These are phyloP conservation scores for Acomys russatus DNA, from an alignment of 2,797 vertebrate genomes.

Conservation along the genomic window DNA sequence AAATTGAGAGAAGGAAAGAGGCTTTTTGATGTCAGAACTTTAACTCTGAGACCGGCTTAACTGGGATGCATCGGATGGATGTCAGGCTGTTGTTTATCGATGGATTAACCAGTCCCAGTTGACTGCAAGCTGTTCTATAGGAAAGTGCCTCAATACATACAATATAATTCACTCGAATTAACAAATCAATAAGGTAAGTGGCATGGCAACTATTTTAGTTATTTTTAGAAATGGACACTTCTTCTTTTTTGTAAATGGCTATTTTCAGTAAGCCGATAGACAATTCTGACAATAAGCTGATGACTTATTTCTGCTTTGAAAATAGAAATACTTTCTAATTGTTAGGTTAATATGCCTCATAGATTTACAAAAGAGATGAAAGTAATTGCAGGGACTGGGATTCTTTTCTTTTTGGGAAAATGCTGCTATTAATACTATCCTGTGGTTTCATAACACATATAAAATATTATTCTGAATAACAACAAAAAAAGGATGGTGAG, in stretches of 20 bases:
- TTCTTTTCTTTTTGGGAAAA: not conserved
- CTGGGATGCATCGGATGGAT: not conserved
- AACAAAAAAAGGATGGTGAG: not conserved
- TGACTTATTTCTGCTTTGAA: not conserved
- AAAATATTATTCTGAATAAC: not conserved
- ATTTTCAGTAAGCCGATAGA: conserved; percentile 1
- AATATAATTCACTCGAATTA: conserved; percentile 52
- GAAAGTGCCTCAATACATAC: conserved; percentile 13
- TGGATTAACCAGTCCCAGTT: not conserved
- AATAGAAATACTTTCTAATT: conserved; percentile 19
- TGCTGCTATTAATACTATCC: not conserved
- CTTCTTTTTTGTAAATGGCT: not conserved
- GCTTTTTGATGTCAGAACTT: not conserved
- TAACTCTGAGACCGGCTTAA: not conserved
- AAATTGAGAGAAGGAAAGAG: not conserved
- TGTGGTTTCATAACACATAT: not conserved
- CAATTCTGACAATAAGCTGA: not conserved
- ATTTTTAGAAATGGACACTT: not conserved
- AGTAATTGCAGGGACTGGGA: not conserved
- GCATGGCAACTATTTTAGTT: not conserved
- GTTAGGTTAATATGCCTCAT: not conserved
- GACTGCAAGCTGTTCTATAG: conserved; percentile 31
- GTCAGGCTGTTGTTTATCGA: not conserved
- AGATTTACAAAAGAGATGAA: not conserved
- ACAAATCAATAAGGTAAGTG: not conserved